Evolutionary conservation across 2,797 vertebrate genomes (phyloP).

Genomic region (Lagodon rhomboides): DNA sequence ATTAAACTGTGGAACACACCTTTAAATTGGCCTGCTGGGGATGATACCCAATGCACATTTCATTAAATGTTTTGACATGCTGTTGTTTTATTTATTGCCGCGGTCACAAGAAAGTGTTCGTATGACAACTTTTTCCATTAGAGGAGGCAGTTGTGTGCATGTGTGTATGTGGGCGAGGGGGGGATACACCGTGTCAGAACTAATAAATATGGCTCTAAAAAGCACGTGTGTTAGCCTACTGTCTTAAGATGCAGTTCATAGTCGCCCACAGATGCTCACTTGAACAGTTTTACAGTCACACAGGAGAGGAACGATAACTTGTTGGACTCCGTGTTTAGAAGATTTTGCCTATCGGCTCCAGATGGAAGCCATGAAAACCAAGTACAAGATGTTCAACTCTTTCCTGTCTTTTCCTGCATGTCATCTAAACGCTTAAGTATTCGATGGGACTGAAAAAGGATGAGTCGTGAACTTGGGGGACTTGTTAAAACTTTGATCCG

Average conservation of each 20-base stretch:
- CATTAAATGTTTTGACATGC: conserved; percentile 69
- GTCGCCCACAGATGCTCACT: conserved; percentile 24
- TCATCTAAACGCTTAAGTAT: conserved; percentile 35
- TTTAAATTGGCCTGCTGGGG: conserved; percentile 70
- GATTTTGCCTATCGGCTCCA: conserved; percentile 16
- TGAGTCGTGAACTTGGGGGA: conserved; percentile 33
- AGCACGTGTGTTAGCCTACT: conserved; percentile 45
- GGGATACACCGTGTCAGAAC: conserved; percentile 29
- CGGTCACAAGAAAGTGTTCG: conserved; percentile 46
- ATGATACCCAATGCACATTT: conserved; percentile 67
- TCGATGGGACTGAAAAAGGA: conserved; percentile 41
- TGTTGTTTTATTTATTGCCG: conserved; percentile 68
- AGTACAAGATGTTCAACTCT: conserved; percentile 33
- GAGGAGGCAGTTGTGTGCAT: conserved; percentile 17
- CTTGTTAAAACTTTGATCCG: conserved; percentile 56
- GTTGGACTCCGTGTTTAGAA: conserved; percentile 6
- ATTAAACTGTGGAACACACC: conserved; percentile 63
- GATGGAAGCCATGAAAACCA: conserved; percentile 42
- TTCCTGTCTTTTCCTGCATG: conserved; percentile 25
- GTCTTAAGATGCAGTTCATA: conserved; percentile 52
- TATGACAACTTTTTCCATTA: conserved; percentile 55
- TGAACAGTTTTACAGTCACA: conserved; percentile 29
- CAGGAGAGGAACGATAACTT: conserved; percentile 9
- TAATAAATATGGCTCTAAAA: conserved; percentile 34
- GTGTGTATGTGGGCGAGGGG: conserved; percentile 1